These are phyloP conservation scores for Lepidostoma basale DNA, from an alignment of 1,140 invertebrate species.

Conservation along the genomic window DNA sequence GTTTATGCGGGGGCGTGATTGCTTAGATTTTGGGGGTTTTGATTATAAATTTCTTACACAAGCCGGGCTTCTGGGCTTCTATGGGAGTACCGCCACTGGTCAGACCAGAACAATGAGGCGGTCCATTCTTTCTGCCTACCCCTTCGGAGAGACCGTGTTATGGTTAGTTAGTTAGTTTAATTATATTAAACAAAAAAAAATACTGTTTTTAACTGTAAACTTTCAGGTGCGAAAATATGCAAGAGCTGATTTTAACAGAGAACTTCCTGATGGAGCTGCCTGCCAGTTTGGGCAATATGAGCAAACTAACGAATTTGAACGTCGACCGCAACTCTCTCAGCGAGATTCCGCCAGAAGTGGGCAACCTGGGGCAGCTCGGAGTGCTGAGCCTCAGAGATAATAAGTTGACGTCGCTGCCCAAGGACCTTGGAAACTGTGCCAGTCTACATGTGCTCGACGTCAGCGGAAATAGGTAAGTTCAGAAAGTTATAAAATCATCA, in stretches of 20 bases:
- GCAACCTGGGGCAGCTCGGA: constrained; percentile 85
- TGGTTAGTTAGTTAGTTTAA: no score
- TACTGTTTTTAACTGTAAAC: not conserved
- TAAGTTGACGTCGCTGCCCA: constrained; percentile 86
- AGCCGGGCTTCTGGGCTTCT: no score
- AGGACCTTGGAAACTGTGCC: constrained; percentile 91
- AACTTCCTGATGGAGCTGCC: constrained; percentile 95
- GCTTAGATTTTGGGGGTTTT: no score
- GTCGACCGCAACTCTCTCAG: constrained; percentile 94
- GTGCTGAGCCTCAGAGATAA: constrained; percentile 97
- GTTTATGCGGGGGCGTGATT: no score
- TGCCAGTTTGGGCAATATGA: constrained; percentile 87
- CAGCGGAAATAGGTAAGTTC: constrained; percentile 85
- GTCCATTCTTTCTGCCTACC: no score
- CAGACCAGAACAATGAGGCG: no score
- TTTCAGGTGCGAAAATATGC: constrained; percentile 87
- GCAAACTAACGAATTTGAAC: constrained; percentile 94
- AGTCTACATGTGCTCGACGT: constrained; percentile 96
- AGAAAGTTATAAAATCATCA: not conserved
- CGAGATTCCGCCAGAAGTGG: constrained; percentile 88
- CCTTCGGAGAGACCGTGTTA: no score
- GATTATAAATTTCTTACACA: no score
- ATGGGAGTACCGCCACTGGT: no score
- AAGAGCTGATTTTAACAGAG: constrained; percentile 97
- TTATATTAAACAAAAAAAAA: no score